Conservation (phyloP, 2,113 vertebrate species). For the Peromyscus maniculatus region DNA sequence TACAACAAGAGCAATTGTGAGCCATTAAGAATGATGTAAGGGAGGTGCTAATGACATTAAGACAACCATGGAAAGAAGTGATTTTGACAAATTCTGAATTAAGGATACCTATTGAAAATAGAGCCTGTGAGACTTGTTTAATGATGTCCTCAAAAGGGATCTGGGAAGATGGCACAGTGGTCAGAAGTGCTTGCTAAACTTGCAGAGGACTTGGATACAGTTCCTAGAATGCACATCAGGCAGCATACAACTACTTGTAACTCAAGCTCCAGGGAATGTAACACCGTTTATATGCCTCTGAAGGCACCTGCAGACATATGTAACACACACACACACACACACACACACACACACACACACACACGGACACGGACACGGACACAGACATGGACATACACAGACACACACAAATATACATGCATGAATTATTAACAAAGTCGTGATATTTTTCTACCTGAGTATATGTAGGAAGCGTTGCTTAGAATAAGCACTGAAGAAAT, state of each 20-base stretch:
- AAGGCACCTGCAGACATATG: too few species aligned
- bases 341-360: neutral
- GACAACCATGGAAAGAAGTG: neutral
- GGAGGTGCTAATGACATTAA: neutral
- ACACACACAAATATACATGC: neutral
- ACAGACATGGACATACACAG: neutral
- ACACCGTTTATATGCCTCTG: neutral
- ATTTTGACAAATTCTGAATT: neutral
- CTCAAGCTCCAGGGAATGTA: neutral
- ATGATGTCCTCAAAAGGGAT: neutral
- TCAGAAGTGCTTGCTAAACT: neutral
- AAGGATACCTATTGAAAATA: neutral
- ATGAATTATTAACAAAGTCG: too few species aligned
- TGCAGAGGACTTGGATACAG: too few species aligned
- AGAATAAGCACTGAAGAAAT: too few species aligned
- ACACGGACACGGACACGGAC: neutral
- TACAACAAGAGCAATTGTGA: neutral
- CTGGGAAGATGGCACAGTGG: neutral
- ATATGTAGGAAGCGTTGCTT: too few species aligned
- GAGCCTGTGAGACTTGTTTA: neutral
- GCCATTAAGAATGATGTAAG: too few species aligned
- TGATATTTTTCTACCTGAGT: neutral
- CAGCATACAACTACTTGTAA: neutral
- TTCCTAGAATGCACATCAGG: neutral
- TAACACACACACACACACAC: too few species aligned